Percentiles rank a stretch among this genome's conserved stretches.
Conservation (phyloP, 2,888 invertebrate species). For the Phortica magna region DNA sequence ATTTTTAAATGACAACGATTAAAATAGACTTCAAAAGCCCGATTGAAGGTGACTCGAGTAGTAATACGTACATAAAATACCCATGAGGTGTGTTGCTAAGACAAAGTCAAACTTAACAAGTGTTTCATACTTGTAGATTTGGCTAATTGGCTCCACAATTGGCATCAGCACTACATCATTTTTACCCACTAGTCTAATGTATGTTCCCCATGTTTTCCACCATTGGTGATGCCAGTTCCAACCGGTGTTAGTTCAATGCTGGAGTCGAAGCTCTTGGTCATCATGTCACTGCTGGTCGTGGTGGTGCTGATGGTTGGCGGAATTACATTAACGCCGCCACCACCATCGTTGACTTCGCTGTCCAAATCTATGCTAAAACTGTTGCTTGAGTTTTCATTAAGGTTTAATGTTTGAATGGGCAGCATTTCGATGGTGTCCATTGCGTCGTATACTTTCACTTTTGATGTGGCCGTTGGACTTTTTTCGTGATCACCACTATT, state of each 20-base stretch:
- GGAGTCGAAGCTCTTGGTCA: slow-evolving; percentile 74
- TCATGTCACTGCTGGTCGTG: slow-evolving; percentile 69
- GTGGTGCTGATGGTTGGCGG: slow-evolving; percentile 63
- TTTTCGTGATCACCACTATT: slow-evolving; percentile 60
- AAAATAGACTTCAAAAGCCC: slow-evolving; percentile 38
- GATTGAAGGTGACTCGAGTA: slow-evolving; percentile 10
- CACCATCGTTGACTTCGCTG: slow-evolving; percentile 73
- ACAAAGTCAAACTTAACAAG: slow-evolving; percentile 24
- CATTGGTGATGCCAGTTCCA: slow-evolving; percentile 62
- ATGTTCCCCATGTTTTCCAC: slow-evolving; percentile 59
- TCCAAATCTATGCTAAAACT: slow-evolving; percentile 74
- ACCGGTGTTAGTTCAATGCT: slow-evolving; percentile 68
- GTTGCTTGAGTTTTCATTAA: slow-evolving; percentile 74
- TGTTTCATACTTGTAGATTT: slow-evolving; percentile 45
- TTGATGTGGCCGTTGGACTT: slow-evolving; percentile 56
- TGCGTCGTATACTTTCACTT: slow-evolving; percentile 57
- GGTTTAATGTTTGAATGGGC: slow-evolving; percentile 73
- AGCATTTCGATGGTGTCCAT: slow-evolving; percentile 67
- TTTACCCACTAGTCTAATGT: slow-evolving; percentile 50
- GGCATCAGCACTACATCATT: slow-evolving; percentile 39
- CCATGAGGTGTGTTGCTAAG: slow-evolving; percentile 10
- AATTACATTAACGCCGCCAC: slow-evolving; percentile 46
- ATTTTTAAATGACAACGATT: slow-evolving; percentile 53
- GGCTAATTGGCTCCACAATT: slow-evolving; percentile 56
- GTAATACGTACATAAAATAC: slow-evolving; percentile 10